Conservation (phyloP, 37 sponge, comb jelly and placozoan genomes). For the Agelas oroides region DNA sequence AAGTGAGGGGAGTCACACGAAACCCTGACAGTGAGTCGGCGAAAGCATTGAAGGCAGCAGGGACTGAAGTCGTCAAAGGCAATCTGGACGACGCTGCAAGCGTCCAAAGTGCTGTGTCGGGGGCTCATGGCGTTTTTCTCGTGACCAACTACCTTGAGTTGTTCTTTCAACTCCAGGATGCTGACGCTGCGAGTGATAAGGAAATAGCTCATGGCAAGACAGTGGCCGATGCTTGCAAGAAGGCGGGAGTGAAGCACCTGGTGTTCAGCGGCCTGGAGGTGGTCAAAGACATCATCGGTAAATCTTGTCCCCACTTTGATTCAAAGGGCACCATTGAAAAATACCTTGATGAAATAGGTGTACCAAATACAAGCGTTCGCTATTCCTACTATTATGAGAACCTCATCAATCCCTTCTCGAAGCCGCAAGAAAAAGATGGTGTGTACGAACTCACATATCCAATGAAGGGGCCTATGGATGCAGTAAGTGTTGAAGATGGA, state of each 20-base stretch:
- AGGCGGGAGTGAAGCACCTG: constrained; percentile 74
- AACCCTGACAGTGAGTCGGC: constrained; percentile 74
- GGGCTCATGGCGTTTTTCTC: constrained; percentile 71
- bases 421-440: constrained; percentile 63
- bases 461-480: constrained; percentile 71
- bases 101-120: constrained; percentile 33
- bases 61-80: constrained; percentile 58
- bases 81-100: constrained; percentile 47
- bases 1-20: constrained; percentile 76
- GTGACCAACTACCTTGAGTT: constrained; percentile 76
- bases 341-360: constrained; percentile 58
- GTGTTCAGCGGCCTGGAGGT: constrained; percentile 74
- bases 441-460: constrained; percentile 31
- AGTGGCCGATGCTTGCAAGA: constrained; percentile 58
- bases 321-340: constrained; percentile 64
- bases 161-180: neutral
- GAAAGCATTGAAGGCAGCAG: constrained; percentile 32
- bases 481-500: constrained; percentile 48
- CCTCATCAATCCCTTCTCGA: constrained; percentile 13
- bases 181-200: constrained; percentile 36
- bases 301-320: constrained; percentile 71
- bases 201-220: constrained; percentile 73
- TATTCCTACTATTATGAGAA: constrained; percentile 73
- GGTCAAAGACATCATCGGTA: constrained; percentile 57
- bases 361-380: constrained; percentile 65